Evolutionary conservation across 2,113 vertebrate species (phyloP).

Genomic region (Embiotoca jacksoni): DNA sequence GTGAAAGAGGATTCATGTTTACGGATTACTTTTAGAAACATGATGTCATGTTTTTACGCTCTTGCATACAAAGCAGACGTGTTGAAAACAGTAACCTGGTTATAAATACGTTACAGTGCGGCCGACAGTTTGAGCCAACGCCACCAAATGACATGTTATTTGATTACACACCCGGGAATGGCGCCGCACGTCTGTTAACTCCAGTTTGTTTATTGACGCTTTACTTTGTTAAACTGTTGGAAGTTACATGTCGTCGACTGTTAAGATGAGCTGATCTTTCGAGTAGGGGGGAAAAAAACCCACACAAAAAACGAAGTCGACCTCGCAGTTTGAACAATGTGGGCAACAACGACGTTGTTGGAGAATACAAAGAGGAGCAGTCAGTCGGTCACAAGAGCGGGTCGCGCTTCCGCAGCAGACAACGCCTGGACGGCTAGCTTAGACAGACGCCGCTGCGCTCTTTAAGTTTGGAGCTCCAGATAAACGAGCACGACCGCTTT

Average conservation of each 20-base stretch:
- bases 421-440: slow-evolving; percentile 77
- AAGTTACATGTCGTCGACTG: neutral
- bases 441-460: slow-evolving; percentile 41
- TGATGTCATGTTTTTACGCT: neutral
- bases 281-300: neutral
- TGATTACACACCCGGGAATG: slow-evolving; percentile 40
- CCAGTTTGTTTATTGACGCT: neutral
- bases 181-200: slow-evolving; percentile 27
- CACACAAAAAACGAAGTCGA: neutral
- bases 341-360: slow-evolving; percentile 17
- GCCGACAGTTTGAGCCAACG: neutral
- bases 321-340: slow-evolving; percentile 22
- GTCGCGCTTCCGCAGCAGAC: slow-evolving; percentile 75
- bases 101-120: slow-evolving; percentile 9
- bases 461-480: slow-evolving; percentile 21
- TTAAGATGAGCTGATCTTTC: neutral
- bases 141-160: slow-evolving; percentile 48
- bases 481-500: neutral
- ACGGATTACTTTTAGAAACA: neutral
- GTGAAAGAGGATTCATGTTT: neutral
- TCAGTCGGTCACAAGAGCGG: slow-evolving; percentile 23
- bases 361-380: slow-evolving; percentile 59
- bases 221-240: neutral
- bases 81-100: neutral
- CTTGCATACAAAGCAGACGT: neutral